Conservation (phyloP, 1,140 invertebrate species). For the Drosophila gunungcola region DNA sequence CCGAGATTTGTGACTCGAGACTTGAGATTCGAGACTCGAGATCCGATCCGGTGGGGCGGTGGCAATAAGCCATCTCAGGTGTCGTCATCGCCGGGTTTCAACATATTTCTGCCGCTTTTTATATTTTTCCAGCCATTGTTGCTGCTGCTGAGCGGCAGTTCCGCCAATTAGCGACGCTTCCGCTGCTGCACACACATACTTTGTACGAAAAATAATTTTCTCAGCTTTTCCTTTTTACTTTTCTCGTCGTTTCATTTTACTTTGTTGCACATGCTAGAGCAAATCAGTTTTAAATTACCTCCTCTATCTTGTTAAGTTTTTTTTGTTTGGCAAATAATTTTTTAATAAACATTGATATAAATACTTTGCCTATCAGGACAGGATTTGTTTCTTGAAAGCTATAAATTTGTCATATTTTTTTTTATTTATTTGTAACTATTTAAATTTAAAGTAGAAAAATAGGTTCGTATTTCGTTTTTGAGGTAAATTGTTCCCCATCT, state of each 20-base stretch:
- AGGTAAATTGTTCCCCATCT: too few species aligned
- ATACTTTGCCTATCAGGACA: not conserved
- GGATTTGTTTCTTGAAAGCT: too few species aligned
- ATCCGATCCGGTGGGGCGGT: conserved; percentile 40
- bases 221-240: conserved; percentile 59
- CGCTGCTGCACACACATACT: conserved; percentile 50
- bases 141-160: conserved; percentile 57
- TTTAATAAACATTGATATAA: not conserved
- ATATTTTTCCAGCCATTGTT: conserved; percentile 35
- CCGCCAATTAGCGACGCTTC: conserved; percentile 79
- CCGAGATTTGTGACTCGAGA: not conserved
- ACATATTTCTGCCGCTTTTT: conserved; percentile 63
- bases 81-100: conserved; percentile 69
- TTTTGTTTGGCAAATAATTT: not conserved
- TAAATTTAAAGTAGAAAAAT: too few species aligned
- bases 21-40: conserved; percentile 2
- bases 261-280: conserved; percentile 37
- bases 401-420: too few species aligned
- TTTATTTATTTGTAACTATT: too few species aligned
- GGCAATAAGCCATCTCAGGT: conserved; percentile 76
- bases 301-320: conserved; percentile 10
- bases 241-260: conserved; percentile 31
- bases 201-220: conserved; percentile 50
- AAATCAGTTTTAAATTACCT: conserved; percentile 34
- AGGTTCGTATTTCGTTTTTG: too few species aligned